Evolutionary conservation across 2,888 invertebrate genomes (phyloP), one percentile per base, ranked within the genome.

Genomic region (Cenopis cana): DNA sequence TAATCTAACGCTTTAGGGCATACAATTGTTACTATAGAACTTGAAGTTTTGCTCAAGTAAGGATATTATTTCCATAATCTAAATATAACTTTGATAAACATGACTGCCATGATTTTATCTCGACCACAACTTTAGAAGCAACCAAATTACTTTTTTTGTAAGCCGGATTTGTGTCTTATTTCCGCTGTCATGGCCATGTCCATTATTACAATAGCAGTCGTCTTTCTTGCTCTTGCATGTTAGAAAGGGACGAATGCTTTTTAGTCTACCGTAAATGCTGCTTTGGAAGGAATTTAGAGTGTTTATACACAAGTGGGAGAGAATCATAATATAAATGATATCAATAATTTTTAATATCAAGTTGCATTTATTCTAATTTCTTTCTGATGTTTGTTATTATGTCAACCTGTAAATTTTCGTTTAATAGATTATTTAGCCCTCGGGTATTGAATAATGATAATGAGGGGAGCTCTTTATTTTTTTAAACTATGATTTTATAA

Each of bases 81-180:
- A 46, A 46, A 46, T 46, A 46, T 46, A 46, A 46, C n/a, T 46
- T 46, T n/a, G 46, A n/a, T 46, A 12, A n/a, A 46, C 46, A 46
- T n/a, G 46, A 8, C 1, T 46, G 14, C 41, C n/a, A 12, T 46
- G n/a, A 46, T n/a, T 46, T 46, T n/a, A n/a, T 41, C 41, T 41
- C 41, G 41, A 14, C 11, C 12, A 14, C 41, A 41, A 41, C 41
- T 14, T 41, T 12, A 12, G 14, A 41, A 41, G 14, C 38, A 14
- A 38, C 41, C 14, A 12, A 14, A 3, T 14, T n/a, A n/a, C 46
- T 46, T 46, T n/a, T n/a, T 46, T 46, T n/a, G 6, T 14, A 6
- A 41, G 0, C 46, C 46, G 8, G 46, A n/a, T 46, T 46, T 6
- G 46, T n/a, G 46, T 14, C 41, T 46, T 6, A 8, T 46, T n/a